A percentile compares a stretch with the other conserved stretches of the same genome.
Conservation (phyloP, 2,888 invertebrate genomes). For the Idaea biselata region DNA sequence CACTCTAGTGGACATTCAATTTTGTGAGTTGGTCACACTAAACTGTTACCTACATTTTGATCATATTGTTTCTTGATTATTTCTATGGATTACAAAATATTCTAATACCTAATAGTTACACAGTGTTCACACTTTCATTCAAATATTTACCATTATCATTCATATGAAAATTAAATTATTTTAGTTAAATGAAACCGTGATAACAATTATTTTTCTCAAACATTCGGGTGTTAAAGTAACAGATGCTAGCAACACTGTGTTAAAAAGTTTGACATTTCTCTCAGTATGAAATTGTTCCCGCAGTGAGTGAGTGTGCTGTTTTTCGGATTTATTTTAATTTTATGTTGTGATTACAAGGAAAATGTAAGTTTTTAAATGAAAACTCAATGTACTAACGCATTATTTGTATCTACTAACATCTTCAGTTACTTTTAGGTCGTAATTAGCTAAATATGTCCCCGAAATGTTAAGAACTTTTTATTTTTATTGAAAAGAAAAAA, state of each 20-base stretch:
- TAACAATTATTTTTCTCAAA: background rate
- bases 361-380: constrained; percentile 70
- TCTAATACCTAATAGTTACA: background rate
- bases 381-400: constrained; percentile 31
- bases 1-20: constrained; percentile 35
- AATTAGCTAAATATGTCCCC: constrained; percentile 41
- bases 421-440: constrained; percentile 13
- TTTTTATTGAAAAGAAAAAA: constrained; percentile 49
- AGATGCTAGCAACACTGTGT: constrained; percentile 50
- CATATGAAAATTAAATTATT: background rate
- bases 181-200: no score
- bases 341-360: constrained; percentile 65
- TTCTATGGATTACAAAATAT: background rate
- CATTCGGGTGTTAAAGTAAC: background rate
- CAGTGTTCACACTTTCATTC: no score
- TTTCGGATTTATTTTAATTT: constrained; percentile 56
- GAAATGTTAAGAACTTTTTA: constrained; percentile 59
- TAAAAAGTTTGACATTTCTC: constrained; percentile 66
- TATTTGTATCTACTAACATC: constrained; percentile 25
- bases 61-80: background rate
- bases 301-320: constrained; percentile 74
- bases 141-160: no score
- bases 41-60: background rate
- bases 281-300: constrained; percentile 61
- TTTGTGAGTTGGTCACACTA: constrained; percentile 45